These are phyloP conservation scores for Elymnias hypermnestra DNA, from an alignment of 1,140 invertebrate genomes.

Conservation along the genomic window DNA sequence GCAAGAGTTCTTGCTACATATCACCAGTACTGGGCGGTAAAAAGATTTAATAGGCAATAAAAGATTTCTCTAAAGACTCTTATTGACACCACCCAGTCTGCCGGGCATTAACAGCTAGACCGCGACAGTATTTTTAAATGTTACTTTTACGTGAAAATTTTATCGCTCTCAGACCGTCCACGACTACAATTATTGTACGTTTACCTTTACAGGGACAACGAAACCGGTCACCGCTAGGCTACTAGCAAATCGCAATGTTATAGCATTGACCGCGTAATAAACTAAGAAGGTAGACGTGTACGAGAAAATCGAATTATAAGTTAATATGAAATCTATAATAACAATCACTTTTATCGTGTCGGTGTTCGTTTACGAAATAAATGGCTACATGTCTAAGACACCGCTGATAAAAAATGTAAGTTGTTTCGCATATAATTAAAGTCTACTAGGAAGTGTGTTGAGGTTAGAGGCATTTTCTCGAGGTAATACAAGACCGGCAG, in stretches of 20 bases:
- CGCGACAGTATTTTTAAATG: too few relatives aligned
- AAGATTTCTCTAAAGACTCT: too few relatives aligned
- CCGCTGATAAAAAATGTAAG: constrained; percentile 60
- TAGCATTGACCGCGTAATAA: constrained; percentile 11
- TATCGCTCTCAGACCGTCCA: too few relatives aligned
- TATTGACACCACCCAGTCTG: too few relatives aligned
- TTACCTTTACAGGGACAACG: neutral
- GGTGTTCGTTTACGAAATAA: neutral
- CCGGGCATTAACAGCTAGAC: too few relatives aligned
- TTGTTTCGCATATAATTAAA: neutral
- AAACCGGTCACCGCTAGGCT: neutral
- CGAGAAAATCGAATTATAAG: neutral
- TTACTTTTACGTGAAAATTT: too few relatives aligned
- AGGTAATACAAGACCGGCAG: too few relatives aligned
- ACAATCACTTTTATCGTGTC: constrained; percentile 3
- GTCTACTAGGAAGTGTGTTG: neutral
- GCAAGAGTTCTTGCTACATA: too few relatives aligned
- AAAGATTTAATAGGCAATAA: too few relatives aligned
- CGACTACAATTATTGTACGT: too few relatives aligned
- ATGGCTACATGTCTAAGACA: constrained; percentile 24
- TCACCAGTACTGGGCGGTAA: too few relatives aligned
- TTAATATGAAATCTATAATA: constrained; percentile 6
- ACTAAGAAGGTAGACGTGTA: constrained; percentile 3
- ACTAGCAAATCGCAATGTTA: neutral
- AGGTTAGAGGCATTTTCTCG: neutral